Evolutionary conservation across 2,797 vertebrate genomes (phyloP).

Genomic region (Poecilia wingei): DNA sequence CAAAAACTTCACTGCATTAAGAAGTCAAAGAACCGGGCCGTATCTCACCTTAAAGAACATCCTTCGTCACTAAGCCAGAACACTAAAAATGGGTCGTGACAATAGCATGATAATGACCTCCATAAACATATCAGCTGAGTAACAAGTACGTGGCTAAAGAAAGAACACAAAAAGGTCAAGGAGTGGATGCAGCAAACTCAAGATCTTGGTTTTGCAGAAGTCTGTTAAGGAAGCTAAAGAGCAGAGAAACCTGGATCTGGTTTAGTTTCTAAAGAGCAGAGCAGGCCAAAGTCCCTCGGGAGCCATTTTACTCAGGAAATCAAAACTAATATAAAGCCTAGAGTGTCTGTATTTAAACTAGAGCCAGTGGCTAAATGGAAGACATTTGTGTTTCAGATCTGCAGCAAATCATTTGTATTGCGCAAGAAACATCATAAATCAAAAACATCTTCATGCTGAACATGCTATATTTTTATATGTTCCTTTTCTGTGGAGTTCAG

Average conservation of each 20-base stretch:
- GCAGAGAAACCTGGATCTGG: not conserved
- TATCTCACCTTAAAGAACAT: not conserved
- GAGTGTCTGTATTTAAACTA: not conserved
- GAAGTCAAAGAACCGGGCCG: not conserved
- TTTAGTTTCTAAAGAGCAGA: not conserved
- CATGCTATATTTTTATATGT: not conserved
- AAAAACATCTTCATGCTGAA: not conserved
- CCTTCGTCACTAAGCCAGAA: not conserved
- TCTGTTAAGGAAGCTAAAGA: not conserved
- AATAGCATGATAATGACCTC: not conserved
- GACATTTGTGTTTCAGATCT: not conserved
- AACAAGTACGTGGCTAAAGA: not conserved
- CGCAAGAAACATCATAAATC: not conserved
- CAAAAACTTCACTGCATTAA: not conserved
- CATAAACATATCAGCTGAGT: not conserved
- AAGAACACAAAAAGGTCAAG: not conserved
- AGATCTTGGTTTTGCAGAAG: not conserved
- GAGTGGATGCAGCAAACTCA: not conserved
- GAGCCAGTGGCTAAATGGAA: not conserved
- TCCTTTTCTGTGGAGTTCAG: not conserved
- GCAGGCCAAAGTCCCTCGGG: not conserved
- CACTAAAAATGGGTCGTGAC: not conserved
- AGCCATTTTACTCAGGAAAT: not conserved
- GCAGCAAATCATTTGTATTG: not conserved
- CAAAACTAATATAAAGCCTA: not conserved